Evolutionary conservation across 53 echinoderm and acorn worm species (phyloP), one percentile per base, ranked within the genome.

Genomic region (Paracentrotus lividus): DNA sequence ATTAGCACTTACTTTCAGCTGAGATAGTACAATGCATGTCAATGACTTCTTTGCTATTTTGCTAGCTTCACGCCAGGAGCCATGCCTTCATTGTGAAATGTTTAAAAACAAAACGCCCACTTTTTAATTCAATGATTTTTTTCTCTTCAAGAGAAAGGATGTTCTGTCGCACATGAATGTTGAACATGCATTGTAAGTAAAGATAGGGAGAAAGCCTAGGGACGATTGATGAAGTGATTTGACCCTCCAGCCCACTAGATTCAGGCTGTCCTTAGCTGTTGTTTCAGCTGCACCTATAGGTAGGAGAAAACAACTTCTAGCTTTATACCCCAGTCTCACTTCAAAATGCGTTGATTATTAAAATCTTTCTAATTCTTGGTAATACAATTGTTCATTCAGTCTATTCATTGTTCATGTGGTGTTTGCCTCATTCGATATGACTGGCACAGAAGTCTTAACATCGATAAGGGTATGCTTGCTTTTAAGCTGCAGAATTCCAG

Each of bases 401-500:
- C n/a, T n/a, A n/a, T n/a, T n/a, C n/a, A n/a, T n/a, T n/a, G n/a
- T n/a, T n/a, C n/a, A n/a, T 10, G 64, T 18, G 40, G 13, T 67
- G 8, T 67, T 38, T 72, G 42, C 72, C 40, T 36, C n/a, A n/a
- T n/a, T n/a, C n/a, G n/a, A n/a, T n/a, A n/a, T n/a, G n/a, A n/a
- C n/a, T n/a, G n/a, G n/a, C n/a, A n/a, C n/a, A n/a, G n/a, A n/a
- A 69, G 69, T 69, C 34, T 69, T 69, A 69, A 34, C 31, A 18
- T 36, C 15, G 31, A 32, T 38, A 21, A 40, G 36, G 40, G 72
- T 5, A 69, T 18, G 20, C 72, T 29, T 18, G 20, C 72, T 29
- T 64, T 64, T 29, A 52, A 64, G 64, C 64, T 31, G 38, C 38
- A 72, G 72, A 72, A 72, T 72, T 32, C 40, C 40, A 72, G 72